Conservation (phyloP, 2,113 vertebrate species). For the Symphodus melops region DNA sequence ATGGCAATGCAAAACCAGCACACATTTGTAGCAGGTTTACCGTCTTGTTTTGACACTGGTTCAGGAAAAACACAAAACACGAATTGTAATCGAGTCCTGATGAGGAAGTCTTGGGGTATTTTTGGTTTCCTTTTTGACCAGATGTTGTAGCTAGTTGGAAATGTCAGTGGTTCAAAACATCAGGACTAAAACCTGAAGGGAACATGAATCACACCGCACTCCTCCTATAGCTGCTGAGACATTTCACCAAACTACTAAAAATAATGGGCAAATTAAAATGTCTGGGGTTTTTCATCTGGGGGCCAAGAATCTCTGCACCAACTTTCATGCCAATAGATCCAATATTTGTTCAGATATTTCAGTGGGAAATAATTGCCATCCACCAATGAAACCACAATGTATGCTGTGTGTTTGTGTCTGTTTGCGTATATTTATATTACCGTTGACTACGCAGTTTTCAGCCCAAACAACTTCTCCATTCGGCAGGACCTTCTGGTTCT, state of each 20-base stretch:
- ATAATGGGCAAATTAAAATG: too few relatives aligned
- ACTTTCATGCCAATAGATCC: neutral
- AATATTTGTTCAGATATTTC: neutral
- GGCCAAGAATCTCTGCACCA: too few relatives aligned
- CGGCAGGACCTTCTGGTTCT: slow-evolving; percentile 83
- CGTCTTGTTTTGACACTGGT: too few relatives aligned
- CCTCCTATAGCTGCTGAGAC: too few relatives aligned
- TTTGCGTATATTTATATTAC: slow-evolving; percentile 68
- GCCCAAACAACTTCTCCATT: slow-evolving; percentile 88
- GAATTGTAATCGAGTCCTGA: too few relatives aligned
- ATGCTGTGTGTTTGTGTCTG: too few relatives aligned
- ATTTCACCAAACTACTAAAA: too few relatives aligned
- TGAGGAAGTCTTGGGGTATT: too few relatives aligned
- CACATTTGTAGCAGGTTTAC: neutral
- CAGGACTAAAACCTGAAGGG: neutral
- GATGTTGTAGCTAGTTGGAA: neutral
- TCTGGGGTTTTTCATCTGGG: too few relatives aligned
- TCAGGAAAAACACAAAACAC: too few relatives aligned
- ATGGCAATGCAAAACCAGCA: too few relatives aligned
- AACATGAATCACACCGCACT: neutral
- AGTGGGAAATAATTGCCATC: neutral
- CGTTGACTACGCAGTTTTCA: slow-evolving; percentile 84
- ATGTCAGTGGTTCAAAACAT: neutral
- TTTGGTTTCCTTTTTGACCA: neutral
- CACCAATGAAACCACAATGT: neutral